Conservation (phyloP, 2,797 vertebrate species). For the Tamandua tetradactyla region DNA sequence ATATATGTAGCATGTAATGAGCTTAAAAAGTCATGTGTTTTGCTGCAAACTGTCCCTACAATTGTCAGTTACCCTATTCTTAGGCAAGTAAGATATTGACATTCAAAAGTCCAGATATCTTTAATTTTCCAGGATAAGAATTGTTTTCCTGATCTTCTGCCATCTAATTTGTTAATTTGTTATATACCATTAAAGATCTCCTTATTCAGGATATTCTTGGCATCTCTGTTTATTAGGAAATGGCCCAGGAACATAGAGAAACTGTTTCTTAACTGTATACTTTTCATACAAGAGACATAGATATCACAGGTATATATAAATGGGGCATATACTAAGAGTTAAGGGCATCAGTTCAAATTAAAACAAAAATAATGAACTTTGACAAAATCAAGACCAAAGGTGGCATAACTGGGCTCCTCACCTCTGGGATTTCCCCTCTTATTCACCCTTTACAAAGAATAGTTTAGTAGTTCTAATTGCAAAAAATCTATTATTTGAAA, state of each 20-base stretch:
- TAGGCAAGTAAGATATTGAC: constrained; percentile 65
- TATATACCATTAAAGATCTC: constrained; percentile 55
- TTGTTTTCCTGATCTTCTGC: constrained; percentile 46
- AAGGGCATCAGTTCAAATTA: not conserved
- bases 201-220: constrained; percentile 42
- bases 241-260: constrained; percentile 15
- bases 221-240: constrained; percentile 49
- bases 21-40: constrained; percentile 57
- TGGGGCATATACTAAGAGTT: not conserved
- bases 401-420: not conserved
- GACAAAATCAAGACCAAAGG: not conserved
- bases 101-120: constrained; percentile 66
- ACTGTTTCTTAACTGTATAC: not conserved
- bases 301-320: not conserved
- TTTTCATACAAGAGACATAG: constrained; percentile 14
- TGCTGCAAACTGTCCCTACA: constrained; percentile 57
- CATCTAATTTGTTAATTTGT: constrained; percentile 71
- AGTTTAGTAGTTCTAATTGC: not conserved
- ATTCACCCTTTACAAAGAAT: not conserved
- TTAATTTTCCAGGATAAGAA: constrained; percentile 68
- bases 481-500: not conserved
- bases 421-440: not conserved
- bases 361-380: not conserved
- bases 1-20: constrained; percentile 51
- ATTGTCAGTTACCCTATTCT: constrained; percentile 52